These are phyloP conservation scores for Lepidurus arcticus DNA, from an alignment of 1,140 invertebrate species.

Conservation along the genomic window DNA sequence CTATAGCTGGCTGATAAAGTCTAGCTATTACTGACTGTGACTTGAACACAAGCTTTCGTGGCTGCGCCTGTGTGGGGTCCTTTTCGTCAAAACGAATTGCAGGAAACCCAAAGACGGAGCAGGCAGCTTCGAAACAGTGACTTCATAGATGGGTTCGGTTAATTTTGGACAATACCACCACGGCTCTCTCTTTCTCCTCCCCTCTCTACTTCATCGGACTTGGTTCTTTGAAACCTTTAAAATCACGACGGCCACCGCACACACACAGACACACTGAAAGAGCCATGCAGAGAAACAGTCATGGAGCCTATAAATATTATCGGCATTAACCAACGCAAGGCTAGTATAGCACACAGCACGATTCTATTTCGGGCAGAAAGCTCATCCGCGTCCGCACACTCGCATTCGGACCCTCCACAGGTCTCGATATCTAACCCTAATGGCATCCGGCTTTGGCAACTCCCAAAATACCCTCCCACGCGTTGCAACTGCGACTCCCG, in stretches of 20 bases:
- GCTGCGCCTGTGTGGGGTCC: slow-evolving; percentile 11
- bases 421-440: slow-evolving; percentile 8
- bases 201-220: neutral
- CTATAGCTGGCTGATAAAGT: slow-evolving; percentile 19
- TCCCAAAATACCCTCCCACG: slow-evolving; percentile 18
- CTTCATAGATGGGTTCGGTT: slow-evolving; percentile 15
- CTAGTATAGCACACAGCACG: neutral
- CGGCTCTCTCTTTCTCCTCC: neutral
- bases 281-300: neutral
- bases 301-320: neutral
- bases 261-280: neutral
- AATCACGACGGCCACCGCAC: neutral
- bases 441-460: slow-evolving; percentile 20
- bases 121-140: neutral
- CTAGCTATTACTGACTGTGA: slow-evolving; percentile 18
- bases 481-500: neutral
- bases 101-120: neutral
- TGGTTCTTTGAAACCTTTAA: neutral
- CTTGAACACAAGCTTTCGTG: slow-evolving; percentile 1
- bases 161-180: slow-evolving; percentile 16
- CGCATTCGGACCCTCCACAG: slow-evolving; percentile 10
- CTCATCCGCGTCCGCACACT: neutral
- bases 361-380: slow-evolving; percentile 11
- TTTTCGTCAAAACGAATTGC: slow-evolving; percentile 13
- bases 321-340: neutral